These are phyloP conservation scores for Corydoras sp. DNA, from an alignment of 2,113 vertebrate genomes.

Conservation along the genomic window DNA sequence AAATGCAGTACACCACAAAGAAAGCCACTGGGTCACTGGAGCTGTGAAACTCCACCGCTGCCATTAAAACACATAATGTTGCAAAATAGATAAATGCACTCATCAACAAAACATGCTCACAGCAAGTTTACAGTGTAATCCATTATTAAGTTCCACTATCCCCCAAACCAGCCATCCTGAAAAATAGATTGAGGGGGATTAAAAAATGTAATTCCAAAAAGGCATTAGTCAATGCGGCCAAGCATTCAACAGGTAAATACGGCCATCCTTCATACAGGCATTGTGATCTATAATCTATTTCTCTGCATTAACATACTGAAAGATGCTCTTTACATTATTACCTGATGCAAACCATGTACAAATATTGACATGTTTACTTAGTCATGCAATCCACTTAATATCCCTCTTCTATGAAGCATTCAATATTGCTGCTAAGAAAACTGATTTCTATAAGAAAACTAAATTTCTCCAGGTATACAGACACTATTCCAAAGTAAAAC, in stretches of 20 bases:
- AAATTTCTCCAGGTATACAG: no score
- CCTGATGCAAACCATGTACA: not conserved
- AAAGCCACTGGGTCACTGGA: not conserved
- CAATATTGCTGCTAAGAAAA: no score
- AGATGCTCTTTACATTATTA: constrained; percentile 10
- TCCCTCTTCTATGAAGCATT: no score
- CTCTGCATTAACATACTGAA: constrained; percentile 26
- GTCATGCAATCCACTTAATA: no score
- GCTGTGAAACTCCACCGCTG: not conserved
- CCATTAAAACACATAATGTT: not conserved
- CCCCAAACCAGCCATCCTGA: constrained; percentile 25
- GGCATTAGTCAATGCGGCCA: constrained; percentile 57
- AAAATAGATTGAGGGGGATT: constrained; percentile 45
- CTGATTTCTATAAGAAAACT: no score
- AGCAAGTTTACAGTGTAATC: constrained; percentile 21
- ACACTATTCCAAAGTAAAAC: no score
- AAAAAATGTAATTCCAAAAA: constrained; percentile 51
- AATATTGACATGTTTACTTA: not conserved
- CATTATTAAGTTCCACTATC: constrained; percentile 21
- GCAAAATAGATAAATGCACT: constrained; percentile 14
- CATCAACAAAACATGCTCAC: constrained; percentile 6
- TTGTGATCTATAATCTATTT: constrained; percentile 47
- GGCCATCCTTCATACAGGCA: constrained; percentile 54
- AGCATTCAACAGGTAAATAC: constrained; percentile 61
- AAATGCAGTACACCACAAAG: no score